Base-by-base conservation (phyloP, 2,888 invertebrate species). In the Mimumesa dahlbomi region DNA sequence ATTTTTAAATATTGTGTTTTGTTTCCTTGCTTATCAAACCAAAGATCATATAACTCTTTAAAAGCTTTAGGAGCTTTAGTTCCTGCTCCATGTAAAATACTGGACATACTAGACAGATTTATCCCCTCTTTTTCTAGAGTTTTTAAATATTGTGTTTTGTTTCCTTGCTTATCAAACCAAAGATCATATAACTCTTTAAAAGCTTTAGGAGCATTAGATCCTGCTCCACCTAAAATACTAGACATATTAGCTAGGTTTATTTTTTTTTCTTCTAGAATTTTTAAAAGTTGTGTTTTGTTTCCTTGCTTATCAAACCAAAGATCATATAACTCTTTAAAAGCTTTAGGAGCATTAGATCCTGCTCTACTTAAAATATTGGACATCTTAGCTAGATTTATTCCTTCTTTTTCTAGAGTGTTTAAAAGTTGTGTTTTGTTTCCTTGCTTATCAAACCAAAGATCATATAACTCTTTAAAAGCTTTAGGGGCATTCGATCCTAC, bases 231-330 rank as follows among this genome's bases (percentile, higher is more conserved):
- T 50, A 50, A 50, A 50, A 50, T 50, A 50, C 50, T 81, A 46
- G 84, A 84, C 63, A 81, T 73, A 69, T 42, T 76, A 75, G 73
- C 0, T 34, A 69, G 73, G 75, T 71, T 77, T 73, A 75, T 56
- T 81, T 74, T 36, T 19, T 50, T 36, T 50, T 21, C 19, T 62
- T 77, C 74, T 69, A 62, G 45, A 45, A 13, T 78, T 77, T 77
- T 69, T 75, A 18, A 79, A 38, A 3, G 14, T 38, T 14, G 13
- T 38, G 4, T 14, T 65, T 79, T 77, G 75, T 84, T 75, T 73
- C 77, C 84, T 81, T n/a, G n/a, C n/a, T n/a, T n/a, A n/a, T n/a
- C n/a, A n/a, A n/a, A n/a, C n/a, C 34, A 50, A 34, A 36, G 34
- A 50, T 50, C 21, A 19, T 50, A 36, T 50, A 50, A 50, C 2